Base-by-base conservation (phyloP, 2,797 vertebrate genomes). In the Melopsittacus undulatus region DNA sequence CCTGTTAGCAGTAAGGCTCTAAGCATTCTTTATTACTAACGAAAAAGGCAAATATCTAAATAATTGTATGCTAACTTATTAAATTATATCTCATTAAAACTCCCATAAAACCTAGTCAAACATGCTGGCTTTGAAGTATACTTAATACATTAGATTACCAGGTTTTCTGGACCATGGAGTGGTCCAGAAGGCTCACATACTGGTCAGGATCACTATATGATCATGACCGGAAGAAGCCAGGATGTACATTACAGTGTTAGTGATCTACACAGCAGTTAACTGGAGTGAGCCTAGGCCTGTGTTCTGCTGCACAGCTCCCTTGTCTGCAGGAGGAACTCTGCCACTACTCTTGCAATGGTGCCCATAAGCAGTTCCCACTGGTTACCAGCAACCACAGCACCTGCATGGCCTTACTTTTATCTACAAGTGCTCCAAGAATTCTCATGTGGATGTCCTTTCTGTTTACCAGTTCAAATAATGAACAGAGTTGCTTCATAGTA, bases 351-450 rank as follows among this genome's bases (percentile, higher is more conserved):
- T 32, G 27, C n/a, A 48, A 43, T 6, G 13, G 16, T 69, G 24
- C 13, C 27, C 1, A 0, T 22, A 36, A 27, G 26, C 26, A 90
- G n/a, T 18, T 52, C 17, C 12, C 7, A 10, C 5, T 2, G 7
- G 21, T 29, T 38, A 59, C 29, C 22, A 72, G 69, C 4, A 2
- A 29, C 27, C 22, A 42, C 0, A 2, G 15, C 26, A 63, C 21
- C 22, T 16, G 56, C n/a, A 34, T 34, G n/a, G 22, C 9, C 21
- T 16, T 57, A 57, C 32, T 57, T 57, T 57, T 23, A 57, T 57
- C n/a, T 34, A 34, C n/a, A 34, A 57, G 56, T 23, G n/a, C 22
- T 16, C n/a, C 56, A 57, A 16, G 56, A 57, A 34, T 23, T 57
- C 21, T 57, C n/a, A 15, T 15, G n/a, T 57, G 54, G 54, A 57